Evolutionary conservation across 1,140 invertebrate genomes (phyloP).

Genomic region (Anoplophora glabripennis): DNA sequence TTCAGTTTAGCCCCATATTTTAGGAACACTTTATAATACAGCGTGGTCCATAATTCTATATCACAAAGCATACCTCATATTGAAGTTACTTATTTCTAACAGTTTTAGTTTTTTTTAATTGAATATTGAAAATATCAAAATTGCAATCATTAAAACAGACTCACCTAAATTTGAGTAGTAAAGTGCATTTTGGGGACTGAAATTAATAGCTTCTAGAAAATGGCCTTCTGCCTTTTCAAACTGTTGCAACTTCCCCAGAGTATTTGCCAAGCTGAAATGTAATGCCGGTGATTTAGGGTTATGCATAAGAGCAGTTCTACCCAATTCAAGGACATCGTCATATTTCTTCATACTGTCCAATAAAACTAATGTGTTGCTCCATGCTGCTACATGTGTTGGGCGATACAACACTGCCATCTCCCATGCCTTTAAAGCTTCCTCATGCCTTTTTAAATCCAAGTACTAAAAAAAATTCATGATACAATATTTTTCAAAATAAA

Average conservation of each 20-base stretch:
- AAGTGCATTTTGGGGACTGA: slow-evolving; percentile 65
- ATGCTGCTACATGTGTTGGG: slow-evolving; percentile 76
- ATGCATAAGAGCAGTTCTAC: slow-evolving; percentile 63
- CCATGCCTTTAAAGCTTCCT: slow-evolving; percentile 68
- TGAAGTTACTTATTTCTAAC: no score
- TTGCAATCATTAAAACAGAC: no score
- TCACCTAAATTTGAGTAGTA: slow-evolving; percentile 85
- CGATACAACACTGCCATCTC: slow-evolving; percentile 74
- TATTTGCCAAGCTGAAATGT: slow-evolving; percentile 85
- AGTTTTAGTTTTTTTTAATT: no score
- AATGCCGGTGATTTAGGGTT: slow-evolving; percentile 71
- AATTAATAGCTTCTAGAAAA: slow-evolving; percentile 72
- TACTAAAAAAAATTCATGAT: slow-evolving; percentile 51
- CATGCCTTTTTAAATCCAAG: slow-evolving; percentile 55
- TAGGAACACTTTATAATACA: no score
- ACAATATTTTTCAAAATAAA: neutral
- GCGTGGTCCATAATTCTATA: no score
- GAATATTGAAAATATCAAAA: no score
- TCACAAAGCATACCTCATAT: no score
- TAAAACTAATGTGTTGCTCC: slow-evolving; percentile 88
- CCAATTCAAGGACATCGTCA: slow-evolving; percentile 68
- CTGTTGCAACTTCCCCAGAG: slow-evolving; percentile 75
- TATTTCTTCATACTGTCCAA: slow-evolving; percentile 75
- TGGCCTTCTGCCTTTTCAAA: slow-evolving; percentile 77
- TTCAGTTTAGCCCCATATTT: no score